These are phyloP conservation scores for Macroglossus sobrinus DNA, from an alignment of 2,113 vertebrate species.

Conservation along the genomic window DNA sequence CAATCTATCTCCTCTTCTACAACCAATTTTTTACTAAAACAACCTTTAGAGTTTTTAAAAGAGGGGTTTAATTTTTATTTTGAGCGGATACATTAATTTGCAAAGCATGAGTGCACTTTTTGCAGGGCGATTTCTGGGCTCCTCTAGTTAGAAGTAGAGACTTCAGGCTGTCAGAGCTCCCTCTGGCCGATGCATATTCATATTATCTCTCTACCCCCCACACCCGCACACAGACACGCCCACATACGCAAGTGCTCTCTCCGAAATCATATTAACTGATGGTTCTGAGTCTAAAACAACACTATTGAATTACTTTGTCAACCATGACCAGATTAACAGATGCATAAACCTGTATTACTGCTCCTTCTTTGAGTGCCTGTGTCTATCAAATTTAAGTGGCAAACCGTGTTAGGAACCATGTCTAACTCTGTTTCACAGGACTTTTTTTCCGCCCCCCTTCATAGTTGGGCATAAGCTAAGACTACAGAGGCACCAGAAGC, in stretches of 20 bases:
- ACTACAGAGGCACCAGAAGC: background rate
- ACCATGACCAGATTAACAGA: background rate
- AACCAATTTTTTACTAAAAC: background rate
- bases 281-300: background rate
- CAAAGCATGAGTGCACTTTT: background rate
- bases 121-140: too few species aligned
- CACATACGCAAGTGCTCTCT: background rate
- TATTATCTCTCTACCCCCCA: accelerated
- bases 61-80: background rate
- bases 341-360: background rate
- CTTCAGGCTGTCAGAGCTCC: too few species aligned
- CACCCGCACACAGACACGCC: background rate
- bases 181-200: too few species aligned
- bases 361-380: background rate
- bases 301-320: background rate
- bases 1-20: background rate
- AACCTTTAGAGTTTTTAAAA: background rate
- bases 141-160: too few species aligned
- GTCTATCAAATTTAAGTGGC: background rate
- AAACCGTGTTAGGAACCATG: background rate
- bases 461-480: background rate
- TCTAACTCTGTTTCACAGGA: background rate
- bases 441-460: background rate
- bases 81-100: background rate
- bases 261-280: background rate